These are phyloP conservation scores for Scaptodrosophila lebanonensis DNA, from an alignment of 1,140 invertebrate genomes.

Conservation along the genomic window DNA sequence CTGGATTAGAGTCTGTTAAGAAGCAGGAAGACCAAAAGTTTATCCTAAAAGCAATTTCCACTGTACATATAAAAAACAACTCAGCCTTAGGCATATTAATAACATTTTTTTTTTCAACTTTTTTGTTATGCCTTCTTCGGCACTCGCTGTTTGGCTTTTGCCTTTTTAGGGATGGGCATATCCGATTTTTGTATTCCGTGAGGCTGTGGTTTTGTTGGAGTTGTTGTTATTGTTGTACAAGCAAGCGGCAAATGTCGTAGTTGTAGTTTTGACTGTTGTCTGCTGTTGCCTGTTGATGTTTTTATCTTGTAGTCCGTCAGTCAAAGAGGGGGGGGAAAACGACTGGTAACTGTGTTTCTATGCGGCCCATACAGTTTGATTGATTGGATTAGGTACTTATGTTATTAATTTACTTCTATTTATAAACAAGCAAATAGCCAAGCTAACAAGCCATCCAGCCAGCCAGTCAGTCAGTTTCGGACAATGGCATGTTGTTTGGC, in stretches of 20 bases:
- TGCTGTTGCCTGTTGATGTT: slow-evolving; percentile 43
- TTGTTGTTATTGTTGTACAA: slow-evolving; percentile 48
- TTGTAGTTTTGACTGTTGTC: slow-evolving; percentile 49
- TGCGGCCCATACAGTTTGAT: slow-evolving; percentile 70
- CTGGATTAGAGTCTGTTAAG: too few species aligned
- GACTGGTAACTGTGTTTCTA: slow-evolving; percentile 32
- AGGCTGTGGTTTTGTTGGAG: slow-evolving; percentile 35
- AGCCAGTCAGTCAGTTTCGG: too few species aligned
- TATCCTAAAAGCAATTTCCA: not conserved
- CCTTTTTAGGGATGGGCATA: slow-evolving; percentile 73
- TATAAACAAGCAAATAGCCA: slow-evolving; percentile 68
- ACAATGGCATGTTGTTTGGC: not conserved
- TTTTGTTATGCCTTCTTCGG: slow-evolving; percentile 6
- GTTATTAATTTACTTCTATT: slow-evolving; percentile 76
- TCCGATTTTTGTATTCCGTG: slow-evolving; percentile 62
- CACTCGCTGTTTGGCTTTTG: slow-evolving; percentile 6
- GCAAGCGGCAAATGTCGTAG: too few species aligned
- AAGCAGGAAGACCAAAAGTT: too few species aligned
- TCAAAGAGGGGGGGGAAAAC: slow-evolving; percentile 35
- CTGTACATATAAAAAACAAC: not conserved
- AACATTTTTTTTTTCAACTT: not conserved
- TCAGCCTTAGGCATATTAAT: too few species aligned
- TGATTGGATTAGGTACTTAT: slow-evolving; percentile 76
- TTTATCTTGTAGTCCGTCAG: slow-evolving; percentile 53
- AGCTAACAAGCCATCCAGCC: too few species aligned